phyloP scores from a whole-genome alignment of 2,113 vertebrate species.

The Nothoprocta perdicaria region DNA sequence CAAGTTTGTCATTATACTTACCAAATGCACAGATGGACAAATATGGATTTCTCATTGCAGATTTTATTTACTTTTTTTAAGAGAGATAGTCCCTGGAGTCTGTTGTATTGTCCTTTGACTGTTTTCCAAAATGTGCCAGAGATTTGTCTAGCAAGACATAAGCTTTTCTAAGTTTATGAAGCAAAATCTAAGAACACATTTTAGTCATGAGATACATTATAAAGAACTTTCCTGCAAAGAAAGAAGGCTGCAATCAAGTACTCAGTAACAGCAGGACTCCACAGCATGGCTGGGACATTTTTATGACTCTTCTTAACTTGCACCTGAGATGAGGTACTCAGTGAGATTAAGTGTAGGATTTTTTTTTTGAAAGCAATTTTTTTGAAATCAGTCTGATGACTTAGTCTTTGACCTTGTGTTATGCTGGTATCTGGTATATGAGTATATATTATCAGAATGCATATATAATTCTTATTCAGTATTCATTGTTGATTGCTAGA shows the following conservation, averaged over 20 bases:
- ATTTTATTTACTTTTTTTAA: conserved; percentile 44
- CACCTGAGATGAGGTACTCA: background rate
- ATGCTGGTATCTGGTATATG: background rate
- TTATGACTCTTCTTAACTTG: background rate
- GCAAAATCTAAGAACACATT: background rate
- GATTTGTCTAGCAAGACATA: background rate
- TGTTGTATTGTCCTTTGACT: background rate
- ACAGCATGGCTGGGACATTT: background rate
- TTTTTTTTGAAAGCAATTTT: background rate
- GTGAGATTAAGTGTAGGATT: background rate
- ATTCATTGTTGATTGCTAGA: conserved; percentile 5
- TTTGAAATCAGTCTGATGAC: background rate
- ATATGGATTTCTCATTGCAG: conserved; percentile 43
- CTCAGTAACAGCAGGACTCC: background rate
- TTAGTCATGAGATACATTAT: background rate
- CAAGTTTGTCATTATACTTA: conserved; percentile 46
- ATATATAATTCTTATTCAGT: background rate
- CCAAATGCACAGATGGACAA: conserved; percentile 61
- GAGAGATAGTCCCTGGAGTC: background rate
- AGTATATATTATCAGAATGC: background rate
- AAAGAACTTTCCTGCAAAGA: background rate
- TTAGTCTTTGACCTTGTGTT: background rate
- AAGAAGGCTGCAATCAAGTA: background rate
- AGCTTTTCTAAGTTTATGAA: background rate
- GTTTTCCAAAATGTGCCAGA: background rate